Conservation (phyloP, 2,888 invertebrate genomes). For the Siphonodentalium dalli region DNA sequence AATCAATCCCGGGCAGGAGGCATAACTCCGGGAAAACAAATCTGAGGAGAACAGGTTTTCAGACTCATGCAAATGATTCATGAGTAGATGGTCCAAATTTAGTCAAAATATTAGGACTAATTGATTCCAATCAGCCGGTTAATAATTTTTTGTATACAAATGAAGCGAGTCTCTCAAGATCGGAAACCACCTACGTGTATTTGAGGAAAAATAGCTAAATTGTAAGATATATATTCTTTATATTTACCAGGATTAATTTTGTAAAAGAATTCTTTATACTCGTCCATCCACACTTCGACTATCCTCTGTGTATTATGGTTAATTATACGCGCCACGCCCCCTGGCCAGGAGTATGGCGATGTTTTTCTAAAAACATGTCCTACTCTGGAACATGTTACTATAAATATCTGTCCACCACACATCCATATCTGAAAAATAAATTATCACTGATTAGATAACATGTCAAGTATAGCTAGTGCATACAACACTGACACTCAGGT, state of each 20-base stretch:
- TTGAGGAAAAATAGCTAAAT: too few relatives aligned
- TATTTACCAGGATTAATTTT: constrained; percentile 63
- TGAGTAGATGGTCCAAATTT: too few relatives aligned
- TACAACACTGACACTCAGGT: too few relatives aligned
- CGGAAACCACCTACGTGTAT: neutral
- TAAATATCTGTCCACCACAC: constrained; percentile 64
- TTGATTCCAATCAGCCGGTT: too few relatives aligned
- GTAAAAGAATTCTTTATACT: constrained; percentile 80
- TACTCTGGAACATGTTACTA: constrained; percentile 64
- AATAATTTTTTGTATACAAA: too few relatives aligned
- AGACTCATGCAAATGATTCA: too few relatives aligned
- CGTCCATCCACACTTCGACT: constrained; percentile 99
- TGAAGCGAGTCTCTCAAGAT: neutral
- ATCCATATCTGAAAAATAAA: constrained; percentile 59
- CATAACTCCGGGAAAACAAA: too few relatives aligned
- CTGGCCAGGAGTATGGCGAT: constrained; percentile 98
- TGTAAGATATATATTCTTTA: neutral
- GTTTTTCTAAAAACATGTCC: constrained; percentile 66
- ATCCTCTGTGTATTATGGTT: constrained; percentile 95
- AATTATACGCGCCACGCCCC: constrained; percentile 86
- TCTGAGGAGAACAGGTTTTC: too few relatives aligned
- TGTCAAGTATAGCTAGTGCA: too few relatives aligned
- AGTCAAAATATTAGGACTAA: too few relatives aligned
- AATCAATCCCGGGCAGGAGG: too few relatives aligned
- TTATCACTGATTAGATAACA: too few relatives aligned